Base-by-base conservation (phyloP, 2,797 vertebrate genomes). In the Myotis findleyi region DNA sequence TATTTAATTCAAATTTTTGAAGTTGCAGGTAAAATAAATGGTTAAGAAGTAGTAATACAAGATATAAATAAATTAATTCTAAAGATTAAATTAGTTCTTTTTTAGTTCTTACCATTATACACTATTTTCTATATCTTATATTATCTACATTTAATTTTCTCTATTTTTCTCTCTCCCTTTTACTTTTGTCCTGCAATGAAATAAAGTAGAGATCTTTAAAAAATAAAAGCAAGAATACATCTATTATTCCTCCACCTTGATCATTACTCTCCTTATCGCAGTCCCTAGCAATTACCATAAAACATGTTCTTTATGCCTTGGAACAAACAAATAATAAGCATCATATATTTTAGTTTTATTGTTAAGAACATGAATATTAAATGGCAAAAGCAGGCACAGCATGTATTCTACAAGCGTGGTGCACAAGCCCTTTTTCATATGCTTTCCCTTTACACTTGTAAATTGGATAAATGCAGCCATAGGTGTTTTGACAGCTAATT, bases 401-500 rank as follows among this genome's bases (percentile, higher is more conserved):
- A 16, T 73, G 17, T 21, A 92, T 87, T 94, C 57, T 64, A n/a
- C 13, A 57, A 77, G 9, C 47, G 2, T 72, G 6, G 7, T 75
- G 14, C 49, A 10, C 18, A 69, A 1, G 1, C 3, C 9, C 30
- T 75, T 79, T 69, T 69, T 71, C 71, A 57, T 53, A 33, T 36
- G 18, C 17, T 69, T 93, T 92, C 41, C n/a, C 27, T 84, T 86
- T 94, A 25, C 3, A 71, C 12, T 75, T 95, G 36, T 47, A 80
- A 92, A 75, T 87, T 87, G 23, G n/a, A 51, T 59, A 80, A 87
- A 89, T 76, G 68, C n/a, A n/a, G 44, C 27, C 47, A 84, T 51
- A 68, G 80, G 57, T 92, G 57, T 94, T 93, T 91, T 81, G 83
- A 89, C 79, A 83, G 36, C 69, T 94, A 86, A 93, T 73, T 96